Percentiles rank a stretch among this genome's conserved stretches.
phyloP scores from a whole-genome alignment of 2,113 vertebrate genomes.

The Romanogobio albipinnatus region DNA sequence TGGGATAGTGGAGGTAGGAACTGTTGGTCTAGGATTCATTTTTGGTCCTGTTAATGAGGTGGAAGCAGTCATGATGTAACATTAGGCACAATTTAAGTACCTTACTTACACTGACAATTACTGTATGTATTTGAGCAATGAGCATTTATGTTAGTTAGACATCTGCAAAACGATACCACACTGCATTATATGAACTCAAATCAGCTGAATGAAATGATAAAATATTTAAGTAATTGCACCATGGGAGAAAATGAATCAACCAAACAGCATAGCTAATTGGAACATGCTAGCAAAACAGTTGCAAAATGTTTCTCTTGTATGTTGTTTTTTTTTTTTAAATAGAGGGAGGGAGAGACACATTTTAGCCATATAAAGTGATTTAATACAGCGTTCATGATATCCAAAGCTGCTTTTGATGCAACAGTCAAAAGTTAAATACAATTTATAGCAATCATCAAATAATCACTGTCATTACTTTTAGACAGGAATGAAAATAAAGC shows the following conservation, averaged over 20 bases:
- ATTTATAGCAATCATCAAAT: background rate
- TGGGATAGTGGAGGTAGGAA: background rate
- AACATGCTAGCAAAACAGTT: background rate
- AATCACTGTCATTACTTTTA: background rate
- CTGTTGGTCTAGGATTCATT: background rate
- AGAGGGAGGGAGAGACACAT: background rate
- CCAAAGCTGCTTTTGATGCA: background rate
- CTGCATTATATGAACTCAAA: background rate
- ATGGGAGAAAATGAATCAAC: background rate
- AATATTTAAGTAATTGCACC: background rate
- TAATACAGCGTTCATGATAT: background rate
- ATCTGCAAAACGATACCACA: background rate
- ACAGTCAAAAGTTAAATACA: background rate
- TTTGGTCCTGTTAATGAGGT: background rate
- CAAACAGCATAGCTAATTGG: constrained; percentile 2
- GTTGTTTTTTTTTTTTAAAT: no score
- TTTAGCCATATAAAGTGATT: background rate
- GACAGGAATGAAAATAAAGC: background rate
- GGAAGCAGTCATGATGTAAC: background rate
- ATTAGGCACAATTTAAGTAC: background rate
- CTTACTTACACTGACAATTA: background rate
- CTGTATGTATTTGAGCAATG: background rate
- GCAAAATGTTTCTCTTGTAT: background rate
- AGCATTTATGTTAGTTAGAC: background rate
- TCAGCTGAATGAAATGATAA: background rate